These are phyloP conservation scores for Leucoraja erinaceus DNA, from an alignment of 2,113 vertebrate species.

Conservation along the genomic window DNA sequence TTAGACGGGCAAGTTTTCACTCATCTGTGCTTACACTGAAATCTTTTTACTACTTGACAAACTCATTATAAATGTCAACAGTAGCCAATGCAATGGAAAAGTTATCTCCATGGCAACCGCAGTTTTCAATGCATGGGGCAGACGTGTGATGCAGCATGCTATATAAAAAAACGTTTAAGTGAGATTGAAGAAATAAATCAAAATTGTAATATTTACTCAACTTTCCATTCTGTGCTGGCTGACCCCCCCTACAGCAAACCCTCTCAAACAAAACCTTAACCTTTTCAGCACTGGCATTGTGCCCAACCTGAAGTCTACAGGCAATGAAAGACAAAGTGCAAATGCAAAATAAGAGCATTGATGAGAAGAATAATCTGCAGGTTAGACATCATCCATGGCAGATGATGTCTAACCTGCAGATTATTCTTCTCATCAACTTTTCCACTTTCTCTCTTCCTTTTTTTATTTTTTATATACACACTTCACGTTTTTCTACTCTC, in stretches of 20 bases:
- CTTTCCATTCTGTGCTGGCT: not conserved
- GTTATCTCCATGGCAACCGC: not conserved
- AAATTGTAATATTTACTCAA: conserved; percentile 21
- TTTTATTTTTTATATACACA: too few species aligned
- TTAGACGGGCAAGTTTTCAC: not conserved
- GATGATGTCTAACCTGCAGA: too few species aligned
- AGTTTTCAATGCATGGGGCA: not conserved
- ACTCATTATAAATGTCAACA: conserved; percentile 22
- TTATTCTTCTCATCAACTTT: too few species aligned
- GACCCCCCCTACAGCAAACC: not conserved
- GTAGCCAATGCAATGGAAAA: not conserved
- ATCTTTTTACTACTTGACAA: conserved; percentile 15
- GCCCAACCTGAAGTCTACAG: not conserved
- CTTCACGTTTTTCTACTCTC: too few species aligned
- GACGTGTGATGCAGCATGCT: not conserved
- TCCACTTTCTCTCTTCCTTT: too few species aligned
- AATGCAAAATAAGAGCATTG: not conserved
- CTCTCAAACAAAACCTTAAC: not conserved
- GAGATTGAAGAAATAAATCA: not conserved
- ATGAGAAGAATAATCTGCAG: too few species aligned
- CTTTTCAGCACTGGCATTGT: not conserved
- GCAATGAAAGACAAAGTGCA: not conserved
- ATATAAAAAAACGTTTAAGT: not conserved
- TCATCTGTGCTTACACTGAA: not conserved
- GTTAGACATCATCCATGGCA: not conserved